These are phyloP conservation scores for Oxyruncus cristatus DNA, from an alignment of 2,113 vertebrate genomes.

Conservation along the genomic window DNA sequence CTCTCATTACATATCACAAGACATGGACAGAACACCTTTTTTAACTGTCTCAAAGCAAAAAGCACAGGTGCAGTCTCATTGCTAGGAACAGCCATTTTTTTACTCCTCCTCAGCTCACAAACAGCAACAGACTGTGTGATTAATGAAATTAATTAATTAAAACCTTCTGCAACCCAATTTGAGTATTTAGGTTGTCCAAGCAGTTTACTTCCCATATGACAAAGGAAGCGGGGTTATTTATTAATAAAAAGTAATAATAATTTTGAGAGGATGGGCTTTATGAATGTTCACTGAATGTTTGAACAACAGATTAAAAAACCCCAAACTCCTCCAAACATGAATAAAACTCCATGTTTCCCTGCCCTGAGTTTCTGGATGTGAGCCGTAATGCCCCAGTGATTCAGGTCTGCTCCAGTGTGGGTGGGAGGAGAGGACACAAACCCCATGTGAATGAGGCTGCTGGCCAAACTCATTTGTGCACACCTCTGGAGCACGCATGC, in stretches of 20 bases:
- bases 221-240: background rate
- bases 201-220: background rate
- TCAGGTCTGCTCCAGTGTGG: background rate
- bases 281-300: background rate
- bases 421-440: accelerated
- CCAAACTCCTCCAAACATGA: background rate
- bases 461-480: background rate
- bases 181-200: conserved; percentile 24
- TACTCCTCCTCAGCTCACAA: background rate
- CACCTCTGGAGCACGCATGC: background rate
- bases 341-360: background rate
- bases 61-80: background rate
- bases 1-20: background rate
- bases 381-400: background rate
- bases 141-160: conserved; percentile 15
- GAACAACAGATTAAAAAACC: background rate
- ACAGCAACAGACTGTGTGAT: background rate
- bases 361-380: background rate
- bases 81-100: background rate
- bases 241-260: background rate
- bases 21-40: background rate
- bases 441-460: accelerated
- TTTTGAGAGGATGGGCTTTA: background rate
- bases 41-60: background rate
- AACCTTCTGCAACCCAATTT: background rate